Conservation (phyloP, 2,888 invertebrate genomes). For the Tenthredo amoena region DNA sequence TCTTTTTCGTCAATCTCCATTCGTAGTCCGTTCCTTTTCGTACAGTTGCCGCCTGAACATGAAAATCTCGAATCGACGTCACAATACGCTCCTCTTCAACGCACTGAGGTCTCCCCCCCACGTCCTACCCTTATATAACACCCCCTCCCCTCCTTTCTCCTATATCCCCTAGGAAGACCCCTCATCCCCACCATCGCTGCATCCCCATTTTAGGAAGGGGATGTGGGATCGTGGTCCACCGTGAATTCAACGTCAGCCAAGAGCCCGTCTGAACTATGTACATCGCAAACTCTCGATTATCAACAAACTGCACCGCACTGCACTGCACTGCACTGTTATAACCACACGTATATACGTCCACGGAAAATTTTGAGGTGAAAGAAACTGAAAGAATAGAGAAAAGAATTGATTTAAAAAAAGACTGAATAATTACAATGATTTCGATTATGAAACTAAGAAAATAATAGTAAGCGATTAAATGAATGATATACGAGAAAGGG, state of each 20-base stretch:
- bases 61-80: constrained; percentile 40
- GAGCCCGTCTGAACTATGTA: constrained; percentile 16
- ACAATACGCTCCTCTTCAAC: constrained; percentile 74
- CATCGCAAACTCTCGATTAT: not conserved
- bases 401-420: not conserved
- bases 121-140: constrained; percentile 74
- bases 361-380: not conserved
- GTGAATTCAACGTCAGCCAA: constrained; percentile 28
- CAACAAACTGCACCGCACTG: not conserved
- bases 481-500: not conserved
- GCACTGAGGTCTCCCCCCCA: constrained; percentile 78
- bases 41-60: not conserved
- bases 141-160: constrained; percentile 76
- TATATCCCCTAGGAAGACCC: constrained; percentile 70
- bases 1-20: not conserved
- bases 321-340: no score
- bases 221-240: constrained; percentile 69
- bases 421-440: not conserved
- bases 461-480: not conserved
- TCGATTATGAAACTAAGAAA: not conserved
- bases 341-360: no score
- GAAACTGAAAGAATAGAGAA: not conserved
- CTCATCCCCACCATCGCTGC: constrained; percentile 74
- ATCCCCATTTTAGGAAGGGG: constrained; percentile 65
- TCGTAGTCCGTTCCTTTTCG: not conserved